Evolutionary conservation across 2,797 vertebrate species (phyloP).

Genomic region (Chiroxiphia lanceolata): DNA sequence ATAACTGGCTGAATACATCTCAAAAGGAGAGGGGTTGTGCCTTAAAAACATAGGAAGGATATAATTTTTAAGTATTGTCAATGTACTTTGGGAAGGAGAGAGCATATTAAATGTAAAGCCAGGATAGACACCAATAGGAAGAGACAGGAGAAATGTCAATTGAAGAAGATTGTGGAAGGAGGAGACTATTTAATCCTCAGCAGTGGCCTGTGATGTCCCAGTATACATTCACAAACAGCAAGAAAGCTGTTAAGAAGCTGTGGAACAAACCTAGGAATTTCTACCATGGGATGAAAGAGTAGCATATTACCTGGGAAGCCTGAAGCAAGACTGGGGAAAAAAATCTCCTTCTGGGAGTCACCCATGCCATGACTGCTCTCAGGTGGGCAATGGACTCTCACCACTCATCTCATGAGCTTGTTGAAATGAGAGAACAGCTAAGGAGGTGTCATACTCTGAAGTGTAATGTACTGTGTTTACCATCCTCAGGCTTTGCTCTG

Average conservation of each 20-base stretch:
- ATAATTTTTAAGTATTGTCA: background rate
- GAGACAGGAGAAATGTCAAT: background rate
- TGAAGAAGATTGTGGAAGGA: background rate
- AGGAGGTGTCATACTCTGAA: background rate
- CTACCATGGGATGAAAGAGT: background rate
- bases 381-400: background rate
- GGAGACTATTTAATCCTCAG: background rate
- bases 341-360: background rate
- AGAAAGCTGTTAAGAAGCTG: background rate
- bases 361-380: fast-evolving
- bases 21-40: fast-evolving
- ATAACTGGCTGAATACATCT: background rate
- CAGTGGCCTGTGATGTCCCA: background rate
- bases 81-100: background rate
- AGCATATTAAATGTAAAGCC: background rate
- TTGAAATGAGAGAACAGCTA: background rate
- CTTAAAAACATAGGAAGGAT: background rate
- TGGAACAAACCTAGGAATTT: background rate
- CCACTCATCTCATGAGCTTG: background rate
- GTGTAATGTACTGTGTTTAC: background rate
- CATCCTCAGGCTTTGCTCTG: background rate
- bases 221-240: background rate
- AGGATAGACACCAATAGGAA: background rate
- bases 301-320: background rate
- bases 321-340: background rate